Evolutionary conservation across 2,888 invertebrate species (phyloP), one percentile per base, ranked within the genome.

Genomic region (Drosophila suboccidentalis): DNA sequence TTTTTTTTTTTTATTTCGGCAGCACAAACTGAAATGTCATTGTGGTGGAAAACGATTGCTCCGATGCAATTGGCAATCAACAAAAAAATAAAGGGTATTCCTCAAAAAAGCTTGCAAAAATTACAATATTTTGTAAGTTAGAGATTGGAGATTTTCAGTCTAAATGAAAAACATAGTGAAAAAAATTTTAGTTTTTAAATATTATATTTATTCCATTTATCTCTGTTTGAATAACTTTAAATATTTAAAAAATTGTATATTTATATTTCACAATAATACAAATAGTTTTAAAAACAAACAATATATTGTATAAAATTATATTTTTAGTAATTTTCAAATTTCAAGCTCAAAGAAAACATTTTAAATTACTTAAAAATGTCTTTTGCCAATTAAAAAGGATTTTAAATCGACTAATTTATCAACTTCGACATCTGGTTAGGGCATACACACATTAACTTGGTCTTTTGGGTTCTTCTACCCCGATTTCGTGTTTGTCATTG

Each of bases 21-120:
- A 38, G 50, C 61, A 67, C 64, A 77, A 75, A 75, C 82, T 75
- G 78, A 86, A 86, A 71, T 80, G 75, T 78, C 86, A 75, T 88
- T 83, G 82, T 66, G 87, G 78, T 67, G 64, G 63, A 68, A 73
- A 83, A 87, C 82, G 75, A 82, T 80, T 77, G 61, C 50, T 58
- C 57, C 53, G 15, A 38, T 36, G 58, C 41, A 39, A 10, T n/a
- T 63, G 34, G 13, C 13, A 3, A 46, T 22, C 29, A 29, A 29
- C 8, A 29, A 29, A 29, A 29, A 55, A 10, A 53, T 19, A 15
- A 2, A 46, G 50, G 19, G 47, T 74, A 41, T 74, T 41, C 8
- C 26, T 4, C 22, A 19, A 26, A 13, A 44, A 44, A 22, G 29
- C 8, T 44, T 32, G 32, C 17, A n/a, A 13, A 1, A 13, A 9